Conservation (phyloP, 1,140 invertebrate species). For the Drosophila tani region DNA sequence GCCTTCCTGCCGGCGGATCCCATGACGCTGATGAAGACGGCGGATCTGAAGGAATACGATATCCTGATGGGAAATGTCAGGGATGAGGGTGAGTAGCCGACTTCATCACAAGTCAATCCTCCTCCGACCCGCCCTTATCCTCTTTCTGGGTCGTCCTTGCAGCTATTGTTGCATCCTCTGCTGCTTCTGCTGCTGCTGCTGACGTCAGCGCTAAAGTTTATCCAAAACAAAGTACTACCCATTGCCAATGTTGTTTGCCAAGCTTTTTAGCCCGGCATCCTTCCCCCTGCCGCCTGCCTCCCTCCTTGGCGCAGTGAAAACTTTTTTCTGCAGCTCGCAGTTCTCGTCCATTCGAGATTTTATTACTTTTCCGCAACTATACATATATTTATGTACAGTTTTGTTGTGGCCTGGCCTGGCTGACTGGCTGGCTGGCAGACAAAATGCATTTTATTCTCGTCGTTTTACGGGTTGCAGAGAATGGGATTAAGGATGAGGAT, state of each 20-base stretch:
- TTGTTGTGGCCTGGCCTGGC: conserved; percentile 42
- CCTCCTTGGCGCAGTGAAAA: conserved; percentile 30
- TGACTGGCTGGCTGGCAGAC: conserved; percentile 33
- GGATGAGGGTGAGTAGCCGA: conserved; percentile 91
- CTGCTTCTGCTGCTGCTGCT: conserved; percentile 8
- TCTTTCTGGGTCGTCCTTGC: conserved; percentile 38
- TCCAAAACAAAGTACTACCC: conserved; percentile 57
- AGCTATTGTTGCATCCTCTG: conserved; percentile 38
- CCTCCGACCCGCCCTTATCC: neutral
- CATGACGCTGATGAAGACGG: conserved; percentile 91
- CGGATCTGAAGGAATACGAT: conserved; percentile 93
- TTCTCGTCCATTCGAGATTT: conserved; percentile 77
- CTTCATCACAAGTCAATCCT: conserved; percentile 18
- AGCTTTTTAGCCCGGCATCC: conserved; percentile 22
- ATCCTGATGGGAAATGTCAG: conserved; percentile 94
- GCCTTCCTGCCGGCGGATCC: conserved; percentile 93
- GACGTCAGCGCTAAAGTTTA: conserved; percentile 58
- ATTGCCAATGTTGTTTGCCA: conserved; percentile 63
- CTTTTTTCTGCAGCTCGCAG: conserved; percentile 63
- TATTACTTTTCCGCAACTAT: conserved; percentile 67
- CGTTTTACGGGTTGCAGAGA: conserved; percentile 30
- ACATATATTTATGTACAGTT: conserved; percentile 32
- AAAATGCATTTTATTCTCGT: conserved; percentile 71
- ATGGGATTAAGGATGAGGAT: conserved; percentile 23
- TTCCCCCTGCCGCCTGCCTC: neutral